Base-by-base conservation (phyloP, 2,113 vertebrate genomes). In the Lepisosteus oculatus region DNA sequence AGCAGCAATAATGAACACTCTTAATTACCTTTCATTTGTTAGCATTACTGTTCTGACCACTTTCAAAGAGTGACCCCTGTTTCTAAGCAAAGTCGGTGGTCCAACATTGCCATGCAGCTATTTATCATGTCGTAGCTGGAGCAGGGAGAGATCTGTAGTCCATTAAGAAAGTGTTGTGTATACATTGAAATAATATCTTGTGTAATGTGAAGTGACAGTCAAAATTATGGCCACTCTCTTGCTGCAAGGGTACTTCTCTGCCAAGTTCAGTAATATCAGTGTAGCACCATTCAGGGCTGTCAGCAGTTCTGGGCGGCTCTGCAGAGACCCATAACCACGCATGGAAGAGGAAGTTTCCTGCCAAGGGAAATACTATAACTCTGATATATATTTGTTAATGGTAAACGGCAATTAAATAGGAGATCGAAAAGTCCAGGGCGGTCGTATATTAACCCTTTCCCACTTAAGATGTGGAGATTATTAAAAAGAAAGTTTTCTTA, bases 351-450 rank as follows among this genome's bases (percentile, higher is more conserved):
- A 88, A 84, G 86, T 87, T 87, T 89, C 85, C 90, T 92, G 92
- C 95, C 95, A 94, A 89, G 87, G 92, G 90, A 95, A 94, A 94
- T 90, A 93, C 87, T 91, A 90, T 91, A 88, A 93, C 92, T 92
- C 89, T 94, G 91, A 93, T 92, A 88, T 89, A 90, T 89, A 90
- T 92, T 91, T 92, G 88, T 92, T 93, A 89, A 93, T 93, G 88
- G 88, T 92, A 89, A 93, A 92, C 89, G 91, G 87, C 88, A 93
- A 93, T 92, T 92, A 89, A 90, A 92, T 89, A 81, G 85, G 84
- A 85, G 87, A 62, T 62, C 43, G 54, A 14, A 56, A 43, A 44
- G n/a, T 66, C 61, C 43, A 42, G 47, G 51, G 65, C 41, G 51
- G 13, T 9, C 61, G 43, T 65, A 47, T 71, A 70, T 74, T 74